Conservation (phyloP, 2,888 invertebrate genomes). For the Cantharis lateralis region DNA sequence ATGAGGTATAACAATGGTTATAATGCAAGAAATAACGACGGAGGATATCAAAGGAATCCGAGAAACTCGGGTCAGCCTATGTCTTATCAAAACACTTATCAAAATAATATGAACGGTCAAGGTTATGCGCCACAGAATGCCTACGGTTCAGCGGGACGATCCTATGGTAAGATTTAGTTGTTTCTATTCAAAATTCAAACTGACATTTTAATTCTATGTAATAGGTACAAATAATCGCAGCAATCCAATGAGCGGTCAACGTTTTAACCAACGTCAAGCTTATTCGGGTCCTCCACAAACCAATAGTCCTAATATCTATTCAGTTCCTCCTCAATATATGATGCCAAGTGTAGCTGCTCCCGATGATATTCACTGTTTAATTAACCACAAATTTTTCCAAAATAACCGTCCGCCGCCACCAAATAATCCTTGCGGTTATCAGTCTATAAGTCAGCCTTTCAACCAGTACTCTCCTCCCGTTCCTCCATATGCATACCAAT, state of each 20-base stretch:
- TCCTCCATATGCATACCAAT: conserved; percentile 64
- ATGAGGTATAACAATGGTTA: conserved; percentile 41
- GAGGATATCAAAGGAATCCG: conserved; percentile 58
- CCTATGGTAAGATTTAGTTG: conserved; percentile 39
- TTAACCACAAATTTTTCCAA: conserved; percentile 77
- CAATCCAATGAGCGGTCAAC: conserved; percentile 37
- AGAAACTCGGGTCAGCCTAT: conserved; percentile 46
- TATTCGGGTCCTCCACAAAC: conserved; percentile 46
- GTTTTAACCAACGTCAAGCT: conserved; percentile 42
- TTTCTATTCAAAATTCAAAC: neutral
- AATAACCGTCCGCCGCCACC: conserved; percentile 63
- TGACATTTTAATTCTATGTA: neutral
- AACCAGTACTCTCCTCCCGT: conserved; percentile 72
- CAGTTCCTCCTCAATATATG: conserved; percentile 57
- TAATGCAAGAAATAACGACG: conserved; percentile 57
- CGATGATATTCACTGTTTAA: conserved; percentile 60
- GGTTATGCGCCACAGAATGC: conserved; percentile 19
- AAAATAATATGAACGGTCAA: conserved; percentile 16
- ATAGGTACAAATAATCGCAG: conserved; percentile 35
- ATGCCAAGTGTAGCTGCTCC: conserved; percentile 49
- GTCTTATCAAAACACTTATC: conserved; percentile 22
- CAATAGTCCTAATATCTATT: conserved; percentile 49
- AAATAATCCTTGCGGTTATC: conserved; percentile 64
- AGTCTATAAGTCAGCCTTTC: conserved; percentile 66
- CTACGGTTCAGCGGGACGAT: conserved; percentile 35